Conservation (phyloP, 2,888 invertebrate genomes). For the Neoaliturus tenellus region DNA sequence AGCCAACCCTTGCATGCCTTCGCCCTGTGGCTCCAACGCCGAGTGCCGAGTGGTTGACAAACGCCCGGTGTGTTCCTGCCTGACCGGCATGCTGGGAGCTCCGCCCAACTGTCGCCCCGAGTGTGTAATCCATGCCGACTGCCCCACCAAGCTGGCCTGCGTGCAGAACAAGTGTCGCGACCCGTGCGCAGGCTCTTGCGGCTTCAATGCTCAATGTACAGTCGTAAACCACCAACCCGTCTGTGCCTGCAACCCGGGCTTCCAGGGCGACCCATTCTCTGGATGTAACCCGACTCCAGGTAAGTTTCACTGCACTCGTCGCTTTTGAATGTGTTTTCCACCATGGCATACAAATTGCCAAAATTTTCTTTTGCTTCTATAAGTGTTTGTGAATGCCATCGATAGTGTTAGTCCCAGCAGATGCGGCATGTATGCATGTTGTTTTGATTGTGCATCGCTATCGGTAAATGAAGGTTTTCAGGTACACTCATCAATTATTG, state of each 20-base stretch:
- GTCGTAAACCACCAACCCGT: constrained; percentile 86
- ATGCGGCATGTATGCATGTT: constrained; percentile 3
- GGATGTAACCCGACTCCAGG: constrained; percentile 78
- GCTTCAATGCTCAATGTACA: constrained; percentile 84
- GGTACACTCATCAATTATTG: not conserved
- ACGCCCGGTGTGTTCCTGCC: constrained; percentile 84
- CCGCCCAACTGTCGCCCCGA: constrained; percentile 88
- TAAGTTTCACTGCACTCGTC: constrained; percentile 60
- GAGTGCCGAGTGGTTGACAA: constrained; percentile 75
- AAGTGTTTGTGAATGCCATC: constrained; percentile 30
- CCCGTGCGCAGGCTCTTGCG: constrained; percentile 86
- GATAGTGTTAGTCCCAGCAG: constrained; percentile 60
- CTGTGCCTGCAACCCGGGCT: constrained; percentile 84
- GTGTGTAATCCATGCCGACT: constrained; percentile 87
- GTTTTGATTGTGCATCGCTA: not conserved
- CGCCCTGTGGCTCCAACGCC: constrained; percentile 81
- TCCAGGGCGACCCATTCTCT: constrained; percentile 87
- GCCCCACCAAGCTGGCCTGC: constrained; percentile 84
- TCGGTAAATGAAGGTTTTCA: not conserved
- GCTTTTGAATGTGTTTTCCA: not conserved
- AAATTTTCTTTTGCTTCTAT: constrained; percentile 3
- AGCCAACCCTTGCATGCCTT: constrained; percentile 82
- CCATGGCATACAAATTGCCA: not conserved
- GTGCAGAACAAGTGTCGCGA: constrained; percentile 82
- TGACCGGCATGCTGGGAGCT: constrained; percentile 84